These are phyloP conservation scores for Glyphotaelius pellucidus DNA, from an alignment of 2,888 invertebrate species.

Conservation along the genomic window DNA sequence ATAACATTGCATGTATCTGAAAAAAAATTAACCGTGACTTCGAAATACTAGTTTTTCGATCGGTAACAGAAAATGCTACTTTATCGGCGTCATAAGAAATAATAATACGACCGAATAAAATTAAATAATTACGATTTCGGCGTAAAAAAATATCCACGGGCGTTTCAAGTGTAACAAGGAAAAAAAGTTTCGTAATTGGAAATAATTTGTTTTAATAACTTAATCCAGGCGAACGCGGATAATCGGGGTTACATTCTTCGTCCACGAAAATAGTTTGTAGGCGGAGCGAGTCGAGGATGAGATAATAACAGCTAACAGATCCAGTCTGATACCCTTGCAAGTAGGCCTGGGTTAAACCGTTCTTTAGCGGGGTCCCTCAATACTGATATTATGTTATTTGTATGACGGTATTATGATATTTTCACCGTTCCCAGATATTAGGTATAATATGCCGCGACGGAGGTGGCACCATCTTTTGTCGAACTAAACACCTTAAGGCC, in stretches of 20 bases:
- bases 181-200: not conserved
- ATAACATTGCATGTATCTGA: too few relatives aligned
- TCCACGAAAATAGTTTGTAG: not conserved
- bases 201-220: slow-evolving; percentile 34
- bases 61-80: not conserved
- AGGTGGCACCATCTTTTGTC: too few relatives aligned
- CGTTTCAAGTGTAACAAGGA: not conserved
- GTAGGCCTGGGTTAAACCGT: too few relatives aligned
- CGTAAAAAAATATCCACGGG: not conserved
- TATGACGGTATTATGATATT: too few relatives aligned
- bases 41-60: not conserved
- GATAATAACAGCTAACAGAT: not conserved
- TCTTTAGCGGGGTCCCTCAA: too few relatives aligned
- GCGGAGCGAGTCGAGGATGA: not conserved
- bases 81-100: not conserved
- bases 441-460: too few relatives aligned
- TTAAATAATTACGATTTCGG: not conserved
- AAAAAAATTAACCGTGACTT: too few relatives aligned
- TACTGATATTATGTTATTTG: too few relatives aligned
- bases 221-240: slow-evolving; percentile 6
- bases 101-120: not conserved
- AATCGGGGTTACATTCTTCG: not conserved
- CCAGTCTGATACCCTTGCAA: not conserved
- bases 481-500: too few relatives aligned
- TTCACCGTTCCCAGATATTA: too few relatives aligned